These are phyloP conservation scores for Regulus satrapa DNA, from an alignment of 2,113 vertebrate species.

Conservation along the genomic window DNA sequence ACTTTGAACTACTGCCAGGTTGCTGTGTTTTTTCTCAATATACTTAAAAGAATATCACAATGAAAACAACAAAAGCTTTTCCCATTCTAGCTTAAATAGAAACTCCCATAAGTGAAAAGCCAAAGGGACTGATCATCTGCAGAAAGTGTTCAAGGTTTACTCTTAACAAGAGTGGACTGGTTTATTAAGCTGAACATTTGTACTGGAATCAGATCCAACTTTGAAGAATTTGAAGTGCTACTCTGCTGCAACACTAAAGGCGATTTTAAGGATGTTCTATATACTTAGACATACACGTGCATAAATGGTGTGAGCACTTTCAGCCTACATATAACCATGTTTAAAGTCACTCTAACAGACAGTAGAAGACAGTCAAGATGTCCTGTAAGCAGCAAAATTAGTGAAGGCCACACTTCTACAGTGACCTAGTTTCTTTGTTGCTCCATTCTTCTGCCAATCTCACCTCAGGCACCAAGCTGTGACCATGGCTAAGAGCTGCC, in stretches of 20 bases:
- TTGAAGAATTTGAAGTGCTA: not conserved
- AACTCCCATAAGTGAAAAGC: not conserved
- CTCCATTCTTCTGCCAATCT: not conserved
- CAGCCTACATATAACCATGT: not conserved
- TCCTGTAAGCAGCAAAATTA: not conserved
- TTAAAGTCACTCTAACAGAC: not conserved
- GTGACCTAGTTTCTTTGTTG: not conserved
- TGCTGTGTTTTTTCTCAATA: not conserved
- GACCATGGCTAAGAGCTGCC: not conserved
- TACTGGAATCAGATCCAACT: not conserved
- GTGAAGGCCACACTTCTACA: not conserved
- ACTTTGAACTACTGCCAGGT: not conserved
- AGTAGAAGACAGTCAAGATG: not conserved
- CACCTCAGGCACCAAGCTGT: not conserved
- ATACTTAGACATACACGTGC: not conserved
- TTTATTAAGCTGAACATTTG: not conserved
- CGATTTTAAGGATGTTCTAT: not conserved
- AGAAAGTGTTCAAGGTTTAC: not conserved
- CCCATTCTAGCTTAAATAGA: not conserved
- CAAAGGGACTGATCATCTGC: not conserved
- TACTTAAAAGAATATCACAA: not conserved
- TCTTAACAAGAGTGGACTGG: not conserved
- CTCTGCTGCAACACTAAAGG: not conserved
- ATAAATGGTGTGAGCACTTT: not conserved
- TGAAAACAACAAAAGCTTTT: not conserved